Percentiles rank a stretch among this genome's conserved stretches.
Evolutionary conservation across 1,140 invertebrate genomes (phyloP).

Genomic region (Drosophila nikananu): DNA sequence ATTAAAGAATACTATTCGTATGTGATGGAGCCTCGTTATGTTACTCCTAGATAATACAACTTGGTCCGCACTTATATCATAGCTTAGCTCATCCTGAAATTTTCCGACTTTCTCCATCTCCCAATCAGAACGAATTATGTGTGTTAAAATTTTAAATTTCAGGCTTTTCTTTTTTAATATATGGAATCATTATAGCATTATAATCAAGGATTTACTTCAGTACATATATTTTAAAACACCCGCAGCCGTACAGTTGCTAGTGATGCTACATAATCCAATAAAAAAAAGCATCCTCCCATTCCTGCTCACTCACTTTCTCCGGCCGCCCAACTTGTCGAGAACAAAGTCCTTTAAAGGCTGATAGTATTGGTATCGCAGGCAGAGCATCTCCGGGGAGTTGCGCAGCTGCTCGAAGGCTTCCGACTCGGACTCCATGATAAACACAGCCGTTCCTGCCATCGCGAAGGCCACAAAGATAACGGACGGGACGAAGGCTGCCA

Average conservation of each 20-base stretch:
- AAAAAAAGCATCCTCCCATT: conserved; percentile 1
- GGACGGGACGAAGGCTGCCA: conserved; percentile 90
- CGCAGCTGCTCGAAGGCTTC: conserved; percentile 89
- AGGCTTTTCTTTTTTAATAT: conserved; percentile 47
- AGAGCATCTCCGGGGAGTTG: conserved; percentile 92
- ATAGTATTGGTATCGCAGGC: conserved; percentile 92
- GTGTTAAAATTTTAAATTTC: conserved; percentile 44
- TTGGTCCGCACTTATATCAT: conserved; percentile 24
- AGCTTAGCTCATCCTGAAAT: conserved; percentile 7
- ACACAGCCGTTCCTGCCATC: conserved; percentile 88
- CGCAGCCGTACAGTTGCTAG: conserved; percentile 10
- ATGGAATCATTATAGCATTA: conserved; percentile 42
- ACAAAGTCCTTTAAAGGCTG: conserved; percentile 92
- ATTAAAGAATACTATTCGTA: background rate
- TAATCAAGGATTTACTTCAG: conserved; percentile 41
- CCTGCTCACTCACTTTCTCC: conserved; percentile 42
- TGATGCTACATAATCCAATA: conserved; percentile 18
- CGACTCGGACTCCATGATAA: conserved; percentile 92
- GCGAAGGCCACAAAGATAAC: conserved; percentile 89
- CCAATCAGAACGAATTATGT: conserved; percentile 35
- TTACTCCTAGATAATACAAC: conserved; percentile 1
- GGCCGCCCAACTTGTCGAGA: conserved; percentile 64
- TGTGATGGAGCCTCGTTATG: background rate
- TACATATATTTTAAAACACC: conserved; percentile 29
- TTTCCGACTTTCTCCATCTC: background rate